Evolutionary conservation across 2,888 invertebrate species (phyloP).

Genomic region (Sarcophaga subvicina): DNA sequence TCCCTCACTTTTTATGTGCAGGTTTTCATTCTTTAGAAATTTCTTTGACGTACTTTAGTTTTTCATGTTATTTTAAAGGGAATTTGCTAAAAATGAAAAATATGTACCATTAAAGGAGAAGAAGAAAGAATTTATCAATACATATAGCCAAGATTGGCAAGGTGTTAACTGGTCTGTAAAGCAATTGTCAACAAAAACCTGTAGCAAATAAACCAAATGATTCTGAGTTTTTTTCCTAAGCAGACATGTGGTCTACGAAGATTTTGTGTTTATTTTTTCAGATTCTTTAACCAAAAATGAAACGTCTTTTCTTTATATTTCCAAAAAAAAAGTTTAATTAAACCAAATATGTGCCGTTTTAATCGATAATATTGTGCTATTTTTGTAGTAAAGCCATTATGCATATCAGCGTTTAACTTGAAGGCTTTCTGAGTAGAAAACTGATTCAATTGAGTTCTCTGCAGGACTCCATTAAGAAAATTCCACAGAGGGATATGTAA

Average conservation of each 20-base stretch:
- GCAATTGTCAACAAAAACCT: constrained; percentile 10
- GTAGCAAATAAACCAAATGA: constrained; percentile 20
- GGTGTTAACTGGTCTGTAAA: constrained; percentile 60
- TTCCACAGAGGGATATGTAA: no score
- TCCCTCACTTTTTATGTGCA: not conserved
- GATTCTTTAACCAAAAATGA: no score
- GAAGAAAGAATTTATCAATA: not conserved
- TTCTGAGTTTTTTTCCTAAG: constrained; percentile 33
- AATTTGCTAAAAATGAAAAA: constrained; percentile 57
- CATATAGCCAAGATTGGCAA: constrained; percentile 48
- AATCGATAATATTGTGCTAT: no score
- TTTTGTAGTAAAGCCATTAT: no score
- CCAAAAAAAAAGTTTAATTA: no score
- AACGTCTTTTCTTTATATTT: no score
- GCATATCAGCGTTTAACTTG: no score
- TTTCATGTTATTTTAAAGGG: constrained; percentile 54
- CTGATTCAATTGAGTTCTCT: no score
- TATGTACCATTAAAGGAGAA: not conserved
- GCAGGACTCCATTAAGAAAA: no score
- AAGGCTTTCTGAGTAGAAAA: no score
- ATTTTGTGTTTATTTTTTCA: no score
- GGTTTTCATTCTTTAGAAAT: not conserved
- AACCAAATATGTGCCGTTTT: no score
- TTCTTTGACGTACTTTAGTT: constrained; percentile 51
- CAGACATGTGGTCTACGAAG: constrained; percentile 21